phyloP scores from a whole-genome alignment of 1,140 invertebrate genomes.

The Atta colombica region DNA sequence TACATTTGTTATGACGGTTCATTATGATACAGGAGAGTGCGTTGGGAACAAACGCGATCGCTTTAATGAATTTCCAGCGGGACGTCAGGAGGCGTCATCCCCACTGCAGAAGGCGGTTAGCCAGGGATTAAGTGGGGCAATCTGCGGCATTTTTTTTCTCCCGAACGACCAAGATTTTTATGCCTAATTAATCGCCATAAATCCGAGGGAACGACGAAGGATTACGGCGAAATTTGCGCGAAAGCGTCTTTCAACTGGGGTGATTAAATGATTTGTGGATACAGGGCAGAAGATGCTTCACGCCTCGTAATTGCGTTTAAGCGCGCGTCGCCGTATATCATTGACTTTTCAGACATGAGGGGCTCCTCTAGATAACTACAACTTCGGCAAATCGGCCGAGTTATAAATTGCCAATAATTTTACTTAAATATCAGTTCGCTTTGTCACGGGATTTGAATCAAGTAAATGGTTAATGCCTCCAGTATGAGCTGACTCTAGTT shows the following conservation, averaged over 20 bases:
- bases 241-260: constrained; percentile 72
- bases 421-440: neutral
- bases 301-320: constrained; percentile 72
- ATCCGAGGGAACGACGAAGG: constrained; percentile 77
- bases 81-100: constrained; percentile 84
- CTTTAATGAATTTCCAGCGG: constrained; percentile 84
- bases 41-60: constrained; percentile 80
- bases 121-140: constrained; percentile 84
- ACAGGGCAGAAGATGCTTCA: constrained; percentile 68
- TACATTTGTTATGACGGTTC: constrained; percentile 83
- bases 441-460: neutral
- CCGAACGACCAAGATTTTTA: constrained; percentile 80
- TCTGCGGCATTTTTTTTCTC: constrained; percentile 82
- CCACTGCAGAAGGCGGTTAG: constrained; percentile 75
- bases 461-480: too few relatives aligned
- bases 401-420: constrained; percentile 40
- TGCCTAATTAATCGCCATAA: constrained; percentile 85
- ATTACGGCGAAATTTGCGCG: constrained; percentile 79
- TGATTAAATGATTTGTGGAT: constrained; percentile 77
- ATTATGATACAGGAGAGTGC: constrained; percentile 78
- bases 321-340: constrained; percentile 58
- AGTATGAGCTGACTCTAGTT: too few relatives aligned
- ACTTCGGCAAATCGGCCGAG: constrained; percentile 39
- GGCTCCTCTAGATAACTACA: constrained; percentile 35
- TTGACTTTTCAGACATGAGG: constrained; percentile 47